Conservation (phyloP, 2,113 vertebrate genomes). For the Scopus umbretta region DNA sequence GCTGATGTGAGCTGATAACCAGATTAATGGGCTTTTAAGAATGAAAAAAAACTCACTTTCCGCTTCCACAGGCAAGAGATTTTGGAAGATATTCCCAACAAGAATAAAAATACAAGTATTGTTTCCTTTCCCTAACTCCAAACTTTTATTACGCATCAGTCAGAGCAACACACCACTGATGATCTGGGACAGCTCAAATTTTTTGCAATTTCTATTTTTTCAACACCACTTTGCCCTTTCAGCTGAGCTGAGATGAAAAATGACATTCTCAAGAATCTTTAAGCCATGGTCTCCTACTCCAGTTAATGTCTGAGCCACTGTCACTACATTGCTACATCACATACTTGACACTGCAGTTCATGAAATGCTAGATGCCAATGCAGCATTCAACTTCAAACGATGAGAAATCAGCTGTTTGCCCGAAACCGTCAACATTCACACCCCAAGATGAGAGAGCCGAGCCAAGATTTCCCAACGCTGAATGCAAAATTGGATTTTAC, state of each 20-base stretch:
- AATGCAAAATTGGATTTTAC: background rate
- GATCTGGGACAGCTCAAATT: background rate
- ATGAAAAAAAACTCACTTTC: background rate
- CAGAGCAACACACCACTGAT: background rate
- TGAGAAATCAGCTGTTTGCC: background rate
- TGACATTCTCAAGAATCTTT: background rate
- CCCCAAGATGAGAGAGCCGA: background rate
- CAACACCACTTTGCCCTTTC: background rate
- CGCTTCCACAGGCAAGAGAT: background rate
- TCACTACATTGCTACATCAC: background rate
- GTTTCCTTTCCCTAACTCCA: background rate
- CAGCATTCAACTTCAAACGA: background rate
- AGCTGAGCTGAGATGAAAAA: background rate
- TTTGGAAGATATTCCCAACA: background rate
- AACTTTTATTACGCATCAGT: background rate
- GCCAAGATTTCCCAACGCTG: background rate
- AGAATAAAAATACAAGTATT: background rate
- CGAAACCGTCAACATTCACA: fast-evolving
- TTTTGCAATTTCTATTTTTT: background rate
- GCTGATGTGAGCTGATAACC: background rate
- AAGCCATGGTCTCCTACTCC: background rate
- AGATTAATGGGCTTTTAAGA: background rate
- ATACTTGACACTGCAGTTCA: background rate
- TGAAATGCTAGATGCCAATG: background rate
- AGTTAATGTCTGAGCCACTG: background rate